A percentile compares a stretch with the other conserved stretches of the same genome.
Conservation (phyloP, 1,140 invertebrate species). For the Ceratitis capitata region DNA sequence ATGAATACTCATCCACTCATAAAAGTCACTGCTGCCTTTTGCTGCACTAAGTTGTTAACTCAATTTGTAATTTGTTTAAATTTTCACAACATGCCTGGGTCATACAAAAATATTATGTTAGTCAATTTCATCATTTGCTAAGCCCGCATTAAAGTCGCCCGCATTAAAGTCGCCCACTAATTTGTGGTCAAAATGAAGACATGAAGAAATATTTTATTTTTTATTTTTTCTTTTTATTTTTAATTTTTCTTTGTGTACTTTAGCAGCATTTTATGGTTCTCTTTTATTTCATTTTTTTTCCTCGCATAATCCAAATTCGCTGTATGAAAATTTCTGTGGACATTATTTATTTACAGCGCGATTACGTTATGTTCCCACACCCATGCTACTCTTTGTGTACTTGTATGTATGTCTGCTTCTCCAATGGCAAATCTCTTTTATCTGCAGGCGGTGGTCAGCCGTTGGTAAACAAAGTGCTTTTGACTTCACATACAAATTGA, state of each 20-base stretch:
- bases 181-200: neutral
- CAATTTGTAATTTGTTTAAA: neutral
- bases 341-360: neutral
- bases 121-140: neutral
- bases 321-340: neutral
- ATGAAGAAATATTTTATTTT: neutral
- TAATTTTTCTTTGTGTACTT: neutral
- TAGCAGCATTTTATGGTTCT: neutral
- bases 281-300: too few species aligned
- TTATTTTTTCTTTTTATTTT: neutral
- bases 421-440: too few species aligned
- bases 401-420: neutral
- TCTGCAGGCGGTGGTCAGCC: too few species aligned
- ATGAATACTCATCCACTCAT: too few species aligned
- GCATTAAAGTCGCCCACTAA: neutral
- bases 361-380: neutral
- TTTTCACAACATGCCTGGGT: neutral
- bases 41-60: too few species aligned
- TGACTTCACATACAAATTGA: neutral
- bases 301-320: too few species aligned
- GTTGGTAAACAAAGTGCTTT: too few species aligned
- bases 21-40: too few species aligned
- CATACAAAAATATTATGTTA: neutral
- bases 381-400: neutral
- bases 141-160: neutral